A percentile compares a stretch with the other conserved stretches of the same genome.
phyloP scores from a whole-genome alignment of 2,888 invertebrate species.

The Drosophila fungiperda region DNA sequence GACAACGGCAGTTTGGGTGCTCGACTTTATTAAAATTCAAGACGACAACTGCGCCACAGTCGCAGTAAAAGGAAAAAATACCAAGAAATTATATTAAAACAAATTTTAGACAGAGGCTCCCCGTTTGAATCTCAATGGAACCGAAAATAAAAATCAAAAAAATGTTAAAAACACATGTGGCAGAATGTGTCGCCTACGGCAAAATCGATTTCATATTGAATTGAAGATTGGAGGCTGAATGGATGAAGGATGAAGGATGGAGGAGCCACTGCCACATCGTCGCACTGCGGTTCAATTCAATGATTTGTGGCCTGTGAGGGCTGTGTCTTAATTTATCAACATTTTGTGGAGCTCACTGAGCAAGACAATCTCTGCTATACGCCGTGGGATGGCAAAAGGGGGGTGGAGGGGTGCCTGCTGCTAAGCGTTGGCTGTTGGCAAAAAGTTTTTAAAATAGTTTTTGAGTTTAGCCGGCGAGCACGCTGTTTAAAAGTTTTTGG shows the following conservation, averaged over 20 bases:
- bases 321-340: slow-evolving; percentile 76
- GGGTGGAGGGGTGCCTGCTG: background rate
- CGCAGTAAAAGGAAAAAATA: slow-evolving; percentile 45
- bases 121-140: slow-evolving; percentile 13
- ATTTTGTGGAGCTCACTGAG: slow-evolving; percentile 55
- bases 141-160: slow-evolving; percentile 2
- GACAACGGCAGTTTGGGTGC: slow-evolving; percentile 19
- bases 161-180: slow-evolving; percentile 11
- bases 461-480: slow-evolving; percentile 29
- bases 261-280: slow-evolving; percentile 27
- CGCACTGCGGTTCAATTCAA: slow-evolving; percentile 73
- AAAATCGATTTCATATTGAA: slow-evolving; percentile 69
- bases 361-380: slow-evolving; percentile 62
- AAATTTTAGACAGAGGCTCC: slow-evolving; percentile 30
- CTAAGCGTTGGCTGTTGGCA: slow-evolving; percentile 1
- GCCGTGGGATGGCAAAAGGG: slow-evolving; percentile 1
- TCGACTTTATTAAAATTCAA: slow-evolving; percentile 72
- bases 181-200: slow-evolving; percentile 31
- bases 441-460: slow-evolving; percentile 67
- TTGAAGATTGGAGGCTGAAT: slow-evolving; percentile 19
- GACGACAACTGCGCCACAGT: slow-evolving; percentile 56
- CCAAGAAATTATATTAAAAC: slow-evolving; percentile 63
- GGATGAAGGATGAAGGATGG: background rate
- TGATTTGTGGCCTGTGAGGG: slow-evolving; percentile 69
- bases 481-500: slow-evolving; percentile 48